phyloP scores from a whole-genome alignment of 2,888 invertebrate species.

The Drosophila conformis region DNA sequence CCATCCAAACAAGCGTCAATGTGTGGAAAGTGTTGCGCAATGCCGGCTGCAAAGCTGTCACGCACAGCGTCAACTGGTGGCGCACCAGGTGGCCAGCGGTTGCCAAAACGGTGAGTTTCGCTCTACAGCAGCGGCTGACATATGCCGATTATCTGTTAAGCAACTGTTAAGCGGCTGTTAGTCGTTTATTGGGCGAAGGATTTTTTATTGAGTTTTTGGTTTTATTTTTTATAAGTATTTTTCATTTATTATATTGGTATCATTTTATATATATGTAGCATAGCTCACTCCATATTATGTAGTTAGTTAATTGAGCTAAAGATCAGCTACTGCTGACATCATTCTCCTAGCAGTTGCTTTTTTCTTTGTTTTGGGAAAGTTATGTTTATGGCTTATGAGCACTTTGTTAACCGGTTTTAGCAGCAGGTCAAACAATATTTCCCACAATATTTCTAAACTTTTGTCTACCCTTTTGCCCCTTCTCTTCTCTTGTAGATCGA shows the following conservation, averaged over 20 bases:
- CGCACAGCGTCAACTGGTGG: conserved; percentile 86
- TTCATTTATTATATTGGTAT: too few species aligned
- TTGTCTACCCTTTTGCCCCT: background rate
- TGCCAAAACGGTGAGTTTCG: conserved; percentile 86
- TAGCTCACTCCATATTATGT: background rate
- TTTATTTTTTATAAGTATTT: background rate
- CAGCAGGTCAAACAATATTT: background rate
- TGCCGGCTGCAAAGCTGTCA: conserved; percentile 85
- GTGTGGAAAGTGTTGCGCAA: conserved; percentile 86
- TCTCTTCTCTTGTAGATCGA: conserved; percentile 87
- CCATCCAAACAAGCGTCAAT: conserved; percentile 87
- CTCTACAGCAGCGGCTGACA: background rate
- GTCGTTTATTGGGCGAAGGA: background rate
- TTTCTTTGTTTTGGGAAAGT: conserved; percentile 41
- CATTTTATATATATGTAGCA: background rate
- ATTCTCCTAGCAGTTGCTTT: conserved; percentile 14
- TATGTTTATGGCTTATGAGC: background rate
- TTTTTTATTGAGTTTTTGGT: background rate
- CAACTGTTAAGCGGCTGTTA: background rate
- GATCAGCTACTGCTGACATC: conserved; percentile 32
- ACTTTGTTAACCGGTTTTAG: conserved; percentile 45
- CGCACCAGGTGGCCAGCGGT: conserved; percentile 86
- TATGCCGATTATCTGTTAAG: background rate
- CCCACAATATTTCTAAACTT: conserved; percentile 12
- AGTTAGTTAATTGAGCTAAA: background rate